Evolutionary conservation across 2,113 vertebrate species (phyloP).

Genomic region (Melozone crissalis): DNA sequence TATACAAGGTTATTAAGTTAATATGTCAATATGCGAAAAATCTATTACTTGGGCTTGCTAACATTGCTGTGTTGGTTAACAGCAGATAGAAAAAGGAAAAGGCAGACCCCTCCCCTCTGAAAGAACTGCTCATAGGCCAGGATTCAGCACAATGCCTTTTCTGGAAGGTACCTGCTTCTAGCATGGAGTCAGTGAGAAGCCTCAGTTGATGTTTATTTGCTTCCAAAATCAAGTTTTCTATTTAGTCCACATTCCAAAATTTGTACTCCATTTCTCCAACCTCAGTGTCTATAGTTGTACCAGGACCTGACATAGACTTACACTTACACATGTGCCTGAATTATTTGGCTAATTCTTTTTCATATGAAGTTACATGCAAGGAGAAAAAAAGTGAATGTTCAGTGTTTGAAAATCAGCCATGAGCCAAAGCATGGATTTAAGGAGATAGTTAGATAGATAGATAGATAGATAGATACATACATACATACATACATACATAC

Average conservation of each 20-base stretch:
- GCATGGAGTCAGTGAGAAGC: not conserved
- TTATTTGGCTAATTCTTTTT: not conserved
- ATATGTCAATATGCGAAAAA: not conserved
- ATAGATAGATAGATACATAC: too few relatives aligned
- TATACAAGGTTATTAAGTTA: conserved; percentile 39
- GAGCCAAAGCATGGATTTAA: not conserved
- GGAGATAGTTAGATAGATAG: too few relatives aligned
- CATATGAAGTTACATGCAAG: not conserved
- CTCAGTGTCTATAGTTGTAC: not conserved
- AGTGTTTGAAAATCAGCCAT: not conserved
- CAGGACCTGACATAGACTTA: not conserved
- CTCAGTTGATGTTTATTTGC: not conserved
- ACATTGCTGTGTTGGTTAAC: not conserved
- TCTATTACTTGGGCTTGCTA: conserved; percentile 14
- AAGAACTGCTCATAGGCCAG: not conserved
- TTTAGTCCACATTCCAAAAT: not conserved
- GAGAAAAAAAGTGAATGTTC: not conserved
- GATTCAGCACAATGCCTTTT: not conserved
- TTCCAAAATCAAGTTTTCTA: not conserved
- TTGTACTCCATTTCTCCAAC: not conserved
- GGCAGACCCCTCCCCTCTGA: not conserved
- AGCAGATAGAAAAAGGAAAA: not conserved
- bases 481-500: too few relatives aligned
- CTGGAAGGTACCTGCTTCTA: not conserved
- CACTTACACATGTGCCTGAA: not conserved